These are phyloP conservation scores for Dendroctonus valens DNA, from an alignment of 1,140 invertebrate genomes.

Conservation along the genomic window DNA sequence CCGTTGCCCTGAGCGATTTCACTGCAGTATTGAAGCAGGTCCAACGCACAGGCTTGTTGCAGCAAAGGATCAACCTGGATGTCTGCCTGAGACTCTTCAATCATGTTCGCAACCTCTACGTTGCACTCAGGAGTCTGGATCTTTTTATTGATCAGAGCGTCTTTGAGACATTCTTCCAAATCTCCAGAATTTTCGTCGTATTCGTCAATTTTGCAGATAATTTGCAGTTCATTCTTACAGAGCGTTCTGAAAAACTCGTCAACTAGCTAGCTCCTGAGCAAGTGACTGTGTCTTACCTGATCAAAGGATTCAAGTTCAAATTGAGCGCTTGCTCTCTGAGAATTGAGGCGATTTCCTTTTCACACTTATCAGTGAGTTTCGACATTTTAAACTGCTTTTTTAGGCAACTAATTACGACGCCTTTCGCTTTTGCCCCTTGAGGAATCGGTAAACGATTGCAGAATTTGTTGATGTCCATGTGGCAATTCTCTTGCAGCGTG, in stretches of 20 bases:
- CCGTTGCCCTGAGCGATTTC: slow-evolving; percentile 82
- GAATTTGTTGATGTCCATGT: slow-evolving; percentile 69
- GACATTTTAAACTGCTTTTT: slow-evolving; percentile 75
- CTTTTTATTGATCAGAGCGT: slow-evolving; percentile 68
- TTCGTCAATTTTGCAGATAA: slow-evolving; percentile 58
- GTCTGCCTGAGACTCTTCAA: slow-evolving; percentile 77
- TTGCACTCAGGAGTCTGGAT: slow-evolving; percentile 72
- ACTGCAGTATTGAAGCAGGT: slow-evolving; percentile 81
- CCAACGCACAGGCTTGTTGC: slow-evolving; percentile 73
- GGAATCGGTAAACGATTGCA: slow-evolving; percentile 52
- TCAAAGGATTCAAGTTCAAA: slow-evolving; percentile 80
- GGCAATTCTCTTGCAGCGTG: slow-evolving; percentile 75
- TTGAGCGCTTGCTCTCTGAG: slow-evolving; percentile 84
- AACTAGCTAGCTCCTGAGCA: not conserved
- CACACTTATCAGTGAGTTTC: slow-evolving; percentile 71
- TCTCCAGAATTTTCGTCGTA: slow-evolving; percentile 59
- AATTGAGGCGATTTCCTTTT: slow-evolving; percentile 76
- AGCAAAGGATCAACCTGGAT: slow-evolving; percentile 81
- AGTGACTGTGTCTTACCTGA: slow-evolving; percentile 54
- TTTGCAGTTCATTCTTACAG: slow-evolving; percentile 69
- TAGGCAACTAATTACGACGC: slow-evolving; percentile 64
- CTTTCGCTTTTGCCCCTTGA: slow-evolving; percentile 53
- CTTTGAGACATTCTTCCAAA: slow-evolving; percentile 86
- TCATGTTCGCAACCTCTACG: slow-evolving; percentile 77
- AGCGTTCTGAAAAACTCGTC: slow-evolving; percentile 60